Evolutionary conservation across 2,113 vertebrate species (phyloP), one percentile per base, ranked within the genome.

Genomic region (Gobio gobio): DNA sequence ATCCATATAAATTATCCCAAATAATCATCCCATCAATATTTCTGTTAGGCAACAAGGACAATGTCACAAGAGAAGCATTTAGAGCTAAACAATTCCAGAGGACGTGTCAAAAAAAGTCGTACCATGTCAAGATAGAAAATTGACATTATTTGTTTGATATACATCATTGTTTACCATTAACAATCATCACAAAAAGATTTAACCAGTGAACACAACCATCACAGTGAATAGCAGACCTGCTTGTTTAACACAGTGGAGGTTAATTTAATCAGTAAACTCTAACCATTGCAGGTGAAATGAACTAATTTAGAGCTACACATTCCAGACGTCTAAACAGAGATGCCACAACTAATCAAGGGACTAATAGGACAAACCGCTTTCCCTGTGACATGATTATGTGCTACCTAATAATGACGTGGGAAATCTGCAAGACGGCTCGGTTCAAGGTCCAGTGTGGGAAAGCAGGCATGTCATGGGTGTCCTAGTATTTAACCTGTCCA

Each of bases 11-110:
- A 87, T 80, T 49, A 82, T 61, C 56, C 4, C 10, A 70, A 87
- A 78, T 84, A 87, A 86, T 87, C 78, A 59, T 78, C 56, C 72
- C 58, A 86, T 89, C 84, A 86, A 85, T 87, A 84, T 86, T 83
- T 63, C 29, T 80, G 77, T 78, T 59, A 20, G 56, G 18, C 64
- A 59, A 84, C 45, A 40, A 54, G 33, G 74, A 24, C n/a, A 58
- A n/a, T 16, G 76, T 78, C 56, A 78, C 29, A 61, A 59, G 56
- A 43, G 10, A 78, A 61, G 54, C 51, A 78, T 61, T 59, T 78
- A 13, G 47, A 22, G 74, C 47, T 54, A 76, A 76, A 76, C 61
- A 80, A 80, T 61, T 2, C 26, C 24, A 58, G 76, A 73, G 40
- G 26, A 74, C 40, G 56, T 36, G 8, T 10, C 9, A 47, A 45